phyloP scores from a whole-genome alignment of 2,888 invertebrate species.

The Acleris emargana region DNA sequence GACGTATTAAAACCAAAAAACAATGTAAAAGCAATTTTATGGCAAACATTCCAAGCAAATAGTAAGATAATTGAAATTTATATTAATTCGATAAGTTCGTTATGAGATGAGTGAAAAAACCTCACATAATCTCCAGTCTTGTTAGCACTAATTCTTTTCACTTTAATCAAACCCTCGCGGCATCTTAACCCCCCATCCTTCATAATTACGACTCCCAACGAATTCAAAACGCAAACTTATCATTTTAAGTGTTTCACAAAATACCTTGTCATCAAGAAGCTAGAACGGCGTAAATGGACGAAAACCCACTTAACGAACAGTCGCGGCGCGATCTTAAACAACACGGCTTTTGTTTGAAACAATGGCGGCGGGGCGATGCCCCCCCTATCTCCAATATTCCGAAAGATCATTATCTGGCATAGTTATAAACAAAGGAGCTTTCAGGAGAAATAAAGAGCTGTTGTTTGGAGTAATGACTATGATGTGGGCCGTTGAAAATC shows the following conservation, averaged over 20 bases:
- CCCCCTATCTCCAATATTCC: conserved; percentile 29
- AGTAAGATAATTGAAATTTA: no score
- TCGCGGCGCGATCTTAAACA: conserved; percentile 27
- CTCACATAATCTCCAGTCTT: no score
- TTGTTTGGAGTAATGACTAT: conserved; percentile 20
- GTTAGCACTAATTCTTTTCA: no score
- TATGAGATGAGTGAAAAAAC: no score
- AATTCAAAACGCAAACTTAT: conserved; percentile 18
- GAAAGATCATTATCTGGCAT: conserved; percentile 35
- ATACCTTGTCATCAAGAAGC: conserved; percentile 33
- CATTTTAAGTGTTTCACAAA: conserved; percentile 25
- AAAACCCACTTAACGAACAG: conserved; percentile 33
- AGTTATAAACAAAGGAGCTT: conserved; percentile 28
- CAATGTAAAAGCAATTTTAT: no score
- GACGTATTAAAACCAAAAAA: no score
- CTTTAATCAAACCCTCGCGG: neutral
- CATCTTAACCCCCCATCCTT: neutral
- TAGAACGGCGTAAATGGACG: conserved; percentile 17
- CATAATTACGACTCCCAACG: neutral
- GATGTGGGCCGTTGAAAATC: conserved; percentile 18
- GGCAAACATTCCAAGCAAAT: no score
- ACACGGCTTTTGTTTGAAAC: conserved; percentile 9
- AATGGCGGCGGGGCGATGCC: conserved; percentile 20
- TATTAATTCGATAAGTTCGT: no score
- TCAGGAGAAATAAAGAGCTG: conserved; percentile 30